Conservation (phyloP, 2,888 invertebrate genomes). For the Agonopterix arenella region DNA sequence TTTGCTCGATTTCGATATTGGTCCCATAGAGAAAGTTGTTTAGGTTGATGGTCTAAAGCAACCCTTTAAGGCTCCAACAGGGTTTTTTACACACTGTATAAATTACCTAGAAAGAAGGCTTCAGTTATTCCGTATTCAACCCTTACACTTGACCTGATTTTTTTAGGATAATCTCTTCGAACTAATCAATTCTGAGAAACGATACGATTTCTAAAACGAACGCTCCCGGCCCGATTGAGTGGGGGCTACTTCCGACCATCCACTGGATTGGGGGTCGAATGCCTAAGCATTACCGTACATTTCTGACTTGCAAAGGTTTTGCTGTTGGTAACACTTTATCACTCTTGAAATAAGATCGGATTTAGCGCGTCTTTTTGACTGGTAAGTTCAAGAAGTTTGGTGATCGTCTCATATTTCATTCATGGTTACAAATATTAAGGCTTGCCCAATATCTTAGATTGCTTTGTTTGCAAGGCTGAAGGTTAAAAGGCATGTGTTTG, state of each 20-base stretch:
- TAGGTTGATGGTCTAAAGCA: too few species aligned
- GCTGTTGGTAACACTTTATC: too few species aligned
- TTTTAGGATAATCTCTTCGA: slow-evolving; percentile 1
- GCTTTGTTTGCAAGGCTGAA: not conserved
- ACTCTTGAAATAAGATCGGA: too few species aligned
- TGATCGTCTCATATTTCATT: slow-evolving; percentile 3
- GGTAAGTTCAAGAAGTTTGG: not conserved
- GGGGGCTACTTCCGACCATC: slow-evolving; percentile 1
- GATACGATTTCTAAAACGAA: not conserved
- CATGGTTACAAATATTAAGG: not conserved
- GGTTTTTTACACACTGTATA: too few species aligned
- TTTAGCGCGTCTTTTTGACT: too few species aligned
- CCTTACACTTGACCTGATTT: not conserved
- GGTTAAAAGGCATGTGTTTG: too few species aligned
- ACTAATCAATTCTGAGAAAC: slow-evolving; percentile 6
- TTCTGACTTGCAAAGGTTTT: not conserved
- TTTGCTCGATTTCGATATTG: too few species aligned
- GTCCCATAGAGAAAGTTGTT: too few species aligned
- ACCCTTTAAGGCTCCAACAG: too few species aligned
- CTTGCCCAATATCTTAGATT: not conserved
- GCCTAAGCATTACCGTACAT: slow-evolving; percentile 4
- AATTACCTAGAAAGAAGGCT: too few species aligned
- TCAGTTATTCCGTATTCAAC: not conserved
- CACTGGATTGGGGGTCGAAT: slow-evolving; percentile 4
- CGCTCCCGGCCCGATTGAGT: not conserved